Percentiles rank a stretch among this genome's conserved stretches.
phyloP scores from a whole-genome alignment of 2,797 vertebrate genomes.

The Macroramphosus scolopax region DNA sequence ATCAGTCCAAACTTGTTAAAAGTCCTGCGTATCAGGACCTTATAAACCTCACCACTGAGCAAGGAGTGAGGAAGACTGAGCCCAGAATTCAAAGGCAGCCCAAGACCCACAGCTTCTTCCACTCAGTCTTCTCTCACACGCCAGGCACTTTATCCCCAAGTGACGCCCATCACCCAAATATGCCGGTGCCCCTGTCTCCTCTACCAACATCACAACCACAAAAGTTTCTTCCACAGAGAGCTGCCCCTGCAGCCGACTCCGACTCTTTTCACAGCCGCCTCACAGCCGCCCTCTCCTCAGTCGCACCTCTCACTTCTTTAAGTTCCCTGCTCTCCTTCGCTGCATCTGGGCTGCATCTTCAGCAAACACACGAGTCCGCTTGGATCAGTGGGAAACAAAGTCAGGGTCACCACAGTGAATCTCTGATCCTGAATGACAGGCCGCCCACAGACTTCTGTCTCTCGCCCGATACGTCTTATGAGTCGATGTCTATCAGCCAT shows the following conservation, averaged over 20 bases:
- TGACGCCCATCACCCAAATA: conserved; percentile 28
- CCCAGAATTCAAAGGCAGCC: conserved; percentile 50
- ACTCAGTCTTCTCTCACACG: conserved; percentile 24
- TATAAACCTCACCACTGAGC: conserved; percentile 59
- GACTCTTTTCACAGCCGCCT: conserved; percentile 41
- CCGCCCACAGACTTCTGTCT: conserved; percentile 88
- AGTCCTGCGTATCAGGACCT: conserved; percentile 60
- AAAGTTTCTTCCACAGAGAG: conserved; percentile 19
- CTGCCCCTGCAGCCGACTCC: conserved; percentile 27
- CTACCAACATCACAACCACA: conserved; percentile 36
- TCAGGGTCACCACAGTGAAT: conserved; percentile 74
- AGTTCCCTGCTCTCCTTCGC: conserved; percentile 59
- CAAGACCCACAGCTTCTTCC: conserved; percentile 46
- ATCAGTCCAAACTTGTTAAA: conserved; percentile 37
- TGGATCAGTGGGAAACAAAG: conserved; percentile 51
- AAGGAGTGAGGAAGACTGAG: too few species aligned
- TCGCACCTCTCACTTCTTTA: conserved; percentile 59
- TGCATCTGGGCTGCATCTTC: conserved; percentile 57
- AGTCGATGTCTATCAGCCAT: conserved; percentile 89
- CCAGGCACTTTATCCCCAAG: conserved; percentile 40
- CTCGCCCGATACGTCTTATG: conserved; percentile 85
- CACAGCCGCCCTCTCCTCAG: conserved; percentile 53
- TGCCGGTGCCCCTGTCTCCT: conserved; percentile 32
- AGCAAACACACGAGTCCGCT: conserved; percentile 24
- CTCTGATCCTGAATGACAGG: conserved; percentile 85